These are phyloP conservation scores for Andrena bucephala DNA, from an alignment of 2,888 invertebrate species.

Conservation along the genomic window DNA sequence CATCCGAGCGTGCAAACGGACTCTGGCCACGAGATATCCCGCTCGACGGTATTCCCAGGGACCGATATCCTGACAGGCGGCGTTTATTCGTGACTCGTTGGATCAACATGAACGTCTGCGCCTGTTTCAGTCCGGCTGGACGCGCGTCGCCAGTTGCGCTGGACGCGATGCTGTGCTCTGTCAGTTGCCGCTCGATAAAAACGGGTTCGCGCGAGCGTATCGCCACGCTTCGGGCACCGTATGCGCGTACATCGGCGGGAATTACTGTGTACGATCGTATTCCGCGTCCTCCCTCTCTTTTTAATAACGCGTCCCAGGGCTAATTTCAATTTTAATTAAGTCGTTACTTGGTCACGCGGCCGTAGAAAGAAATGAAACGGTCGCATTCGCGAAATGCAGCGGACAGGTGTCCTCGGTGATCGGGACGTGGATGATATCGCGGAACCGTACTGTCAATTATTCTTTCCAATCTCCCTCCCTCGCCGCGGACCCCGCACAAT, in stretches of 20 bases:
- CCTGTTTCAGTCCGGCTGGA: constrained; percentile 18
- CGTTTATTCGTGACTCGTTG: constrained; percentile 51
- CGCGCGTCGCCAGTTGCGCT: constrained; percentile 13
- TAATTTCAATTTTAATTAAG: constrained; percentile 41
- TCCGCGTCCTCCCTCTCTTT: not conserved
- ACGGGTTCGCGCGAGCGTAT: not conserved
- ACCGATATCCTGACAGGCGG: constrained; percentile 51
- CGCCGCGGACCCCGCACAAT: not conserved
- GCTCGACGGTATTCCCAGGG: constrained; percentile 24
- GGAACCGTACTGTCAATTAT: too few relatives aligned
- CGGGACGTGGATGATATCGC: too few relatives aligned
- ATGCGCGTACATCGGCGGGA: not conserved
- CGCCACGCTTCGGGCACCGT: not conserved
- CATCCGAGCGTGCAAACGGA: constrained; percentile 20
- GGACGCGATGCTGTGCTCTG: not conserved
- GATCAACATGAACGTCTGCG: constrained; percentile 39
- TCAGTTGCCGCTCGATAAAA: constrained; percentile 32
- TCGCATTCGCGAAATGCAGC: not conserved
- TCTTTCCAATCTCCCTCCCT: not conserved
- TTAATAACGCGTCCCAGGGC: too few relatives aligned
- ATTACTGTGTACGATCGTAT: not conserved
- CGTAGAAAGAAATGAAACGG: not conserved
- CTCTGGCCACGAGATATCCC: constrained; percentile 25
- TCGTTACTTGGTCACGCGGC: not conserved
- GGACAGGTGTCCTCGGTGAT: not conserved